phyloP scores from a whole-genome alignment of 2,888 invertebrate genomes.

The Rotaria socialis region DNA sequence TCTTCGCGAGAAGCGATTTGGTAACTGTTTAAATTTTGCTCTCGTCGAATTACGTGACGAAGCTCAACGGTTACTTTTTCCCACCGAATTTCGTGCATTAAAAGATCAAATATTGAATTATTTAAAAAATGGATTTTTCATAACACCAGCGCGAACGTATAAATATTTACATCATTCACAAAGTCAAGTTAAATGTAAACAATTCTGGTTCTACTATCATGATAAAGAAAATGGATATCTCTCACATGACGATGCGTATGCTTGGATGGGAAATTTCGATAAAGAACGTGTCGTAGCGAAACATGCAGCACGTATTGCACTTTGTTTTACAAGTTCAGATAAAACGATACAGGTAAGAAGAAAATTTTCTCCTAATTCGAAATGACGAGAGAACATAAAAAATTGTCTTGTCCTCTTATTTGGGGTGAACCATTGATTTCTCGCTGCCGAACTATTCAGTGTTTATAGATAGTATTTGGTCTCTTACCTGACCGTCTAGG shows the following conservation, averaged over 20 bases:
- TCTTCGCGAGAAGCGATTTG: neutral
- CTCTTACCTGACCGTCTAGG: too few relatives aligned
- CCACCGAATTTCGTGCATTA: neutral
- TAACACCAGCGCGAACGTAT: neutral
- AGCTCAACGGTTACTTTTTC: neutral
- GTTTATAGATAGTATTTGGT: too few relatives aligned
- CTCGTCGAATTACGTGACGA: slow-evolving; percentile 15
- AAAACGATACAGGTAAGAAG: neutral
- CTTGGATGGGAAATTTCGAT: slow-evolving; percentile 22
- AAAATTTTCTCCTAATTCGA: too few relatives aligned
- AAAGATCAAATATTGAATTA: neutral
- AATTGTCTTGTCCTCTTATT: too few relatives aligned
- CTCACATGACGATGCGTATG: slow-evolving; percentile 20
- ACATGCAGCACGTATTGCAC: slow-evolving; percentile 33
- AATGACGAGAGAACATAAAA: too few relatives aligned
- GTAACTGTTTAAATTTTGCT: neutral
- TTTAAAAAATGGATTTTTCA: neutral
- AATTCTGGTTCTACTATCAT: slow-evolving; percentile 36
- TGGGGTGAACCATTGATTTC: too few relatives aligned
- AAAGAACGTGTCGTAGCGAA: slow-evolving; percentile 21
- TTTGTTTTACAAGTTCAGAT: slow-evolving; percentile 31
- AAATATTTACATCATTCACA: slow-evolving; percentile 33
- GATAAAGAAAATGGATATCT: neutral
- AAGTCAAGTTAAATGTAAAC: slow-evolving; percentile 4
- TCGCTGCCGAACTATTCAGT: too few relatives aligned